phyloP scores from a whole-genome alignment of 53 echinoderm and acorn worm species.

The Arbacia lixula region DNA sequence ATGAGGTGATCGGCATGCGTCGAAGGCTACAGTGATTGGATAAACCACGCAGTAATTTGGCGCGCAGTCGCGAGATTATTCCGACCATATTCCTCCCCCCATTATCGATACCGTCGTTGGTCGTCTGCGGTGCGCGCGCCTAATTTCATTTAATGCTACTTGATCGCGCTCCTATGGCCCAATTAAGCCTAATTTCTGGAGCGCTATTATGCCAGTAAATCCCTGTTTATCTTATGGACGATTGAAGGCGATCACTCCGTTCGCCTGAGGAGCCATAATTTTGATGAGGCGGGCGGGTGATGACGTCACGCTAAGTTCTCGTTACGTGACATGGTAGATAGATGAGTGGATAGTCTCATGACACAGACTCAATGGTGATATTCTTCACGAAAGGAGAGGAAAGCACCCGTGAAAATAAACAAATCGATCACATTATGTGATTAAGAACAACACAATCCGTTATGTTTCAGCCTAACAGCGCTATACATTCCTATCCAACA shows the following conservation, averaged over 20 bases:
- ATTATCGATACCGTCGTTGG: too few species aligned
- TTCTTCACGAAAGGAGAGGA: neutral
- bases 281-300: neutral
- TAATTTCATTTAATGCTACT: slow-evolving; percentile 34
- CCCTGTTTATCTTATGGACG: slow-evolving; percentile 19
- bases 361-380: neutral
- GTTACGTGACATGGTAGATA: neutral
- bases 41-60: slow-evolving; percentile 44
- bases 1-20: slow-evolving; percentile 18
- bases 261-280: neutral
- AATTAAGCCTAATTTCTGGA: slow-evolving; percentile 36
- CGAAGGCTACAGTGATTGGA: neutral
- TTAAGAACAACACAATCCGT: too few species aligned
- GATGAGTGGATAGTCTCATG: neutral
- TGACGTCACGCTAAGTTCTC: slow-evolving; percentile 6
- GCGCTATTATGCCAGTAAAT: slow-evolving; percentile 30
- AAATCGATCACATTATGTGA: too few species aligned
- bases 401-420: neutral
- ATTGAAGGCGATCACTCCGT: neutral
- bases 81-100: too few species aligned
- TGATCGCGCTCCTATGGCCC: slow-evolving; percentile 16
- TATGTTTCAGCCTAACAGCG: too few species aligned
- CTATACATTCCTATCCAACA: too few species aligned
- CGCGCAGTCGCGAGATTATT: slow-evolving; percentile 23
- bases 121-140: too few species aligned